Evolutionary conservation across 2,113 vertebrate species (phyloP).

Genomic region (Burhinus bistriatus): DNA sequence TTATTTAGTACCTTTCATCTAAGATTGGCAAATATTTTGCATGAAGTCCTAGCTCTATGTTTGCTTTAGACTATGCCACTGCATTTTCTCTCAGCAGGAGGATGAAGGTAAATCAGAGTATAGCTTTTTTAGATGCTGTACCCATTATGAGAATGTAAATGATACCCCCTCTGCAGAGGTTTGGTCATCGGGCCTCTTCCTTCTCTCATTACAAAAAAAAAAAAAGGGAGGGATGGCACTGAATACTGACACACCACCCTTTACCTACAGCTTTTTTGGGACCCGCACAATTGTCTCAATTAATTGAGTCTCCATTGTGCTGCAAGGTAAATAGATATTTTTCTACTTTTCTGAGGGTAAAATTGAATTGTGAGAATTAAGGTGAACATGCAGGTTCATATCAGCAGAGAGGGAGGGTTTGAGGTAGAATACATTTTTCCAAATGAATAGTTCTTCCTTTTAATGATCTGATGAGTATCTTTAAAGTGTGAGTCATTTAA

Average conservation of each 20-base stretch:
- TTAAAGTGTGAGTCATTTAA: background rate
- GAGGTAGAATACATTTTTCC: background rate
- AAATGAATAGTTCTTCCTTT: background rate
- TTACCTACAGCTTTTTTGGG: background rate
- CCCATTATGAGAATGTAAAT: background rate
- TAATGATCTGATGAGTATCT: background rate
- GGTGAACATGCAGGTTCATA: background rate
- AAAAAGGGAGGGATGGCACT: rapidly evolving
- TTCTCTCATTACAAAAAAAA: background rate
- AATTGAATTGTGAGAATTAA: background rate
- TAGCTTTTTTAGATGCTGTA: background rate
- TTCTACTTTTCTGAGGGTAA: background rate
- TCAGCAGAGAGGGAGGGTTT: background rate
- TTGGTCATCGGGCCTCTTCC: background rate
- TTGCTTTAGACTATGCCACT: background rate
- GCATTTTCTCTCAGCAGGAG: background rate
- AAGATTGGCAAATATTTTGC: slow-evolving; percentile 40
- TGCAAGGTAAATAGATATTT: background rate
- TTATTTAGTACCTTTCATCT: slow-evolving; percentile 40
- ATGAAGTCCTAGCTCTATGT: background rate
- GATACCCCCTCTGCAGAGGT: background rate
- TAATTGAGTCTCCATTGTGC: background rate
- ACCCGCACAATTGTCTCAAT: background rate
- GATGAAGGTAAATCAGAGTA: background rate
- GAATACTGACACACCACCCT: background rate